phyloP scores from a whole-genome alignment of 2,113 vertebrate species.

The Vulpes ferrilata region DNA sequence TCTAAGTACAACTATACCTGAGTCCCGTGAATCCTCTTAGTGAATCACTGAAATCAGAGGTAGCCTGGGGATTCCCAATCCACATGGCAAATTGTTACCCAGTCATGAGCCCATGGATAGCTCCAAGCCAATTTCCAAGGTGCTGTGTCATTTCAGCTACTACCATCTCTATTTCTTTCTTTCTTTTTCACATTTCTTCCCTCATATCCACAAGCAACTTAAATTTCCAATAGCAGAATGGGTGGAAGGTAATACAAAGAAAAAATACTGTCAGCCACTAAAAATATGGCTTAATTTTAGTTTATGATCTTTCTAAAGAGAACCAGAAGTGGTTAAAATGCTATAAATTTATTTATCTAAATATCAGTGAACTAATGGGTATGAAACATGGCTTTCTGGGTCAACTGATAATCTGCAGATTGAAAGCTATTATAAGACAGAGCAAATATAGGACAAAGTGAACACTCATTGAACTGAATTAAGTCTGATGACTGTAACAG shows the following conservation, averaged over 20 bases:
- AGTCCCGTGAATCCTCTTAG: not conserved
- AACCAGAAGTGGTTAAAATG: not conserved
- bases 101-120: not conserved
- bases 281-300: not conserved
- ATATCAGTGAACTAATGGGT: not conserved
- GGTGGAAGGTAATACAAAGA: not conserved
- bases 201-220: not conserved
- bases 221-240: not conserved
- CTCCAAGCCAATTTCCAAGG: constrained; percentile 9
- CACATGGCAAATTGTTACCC: not conserved
- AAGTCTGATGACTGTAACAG: not conserved
- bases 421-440: not conserved
- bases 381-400: not conserved
- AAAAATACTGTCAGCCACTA: not conserved
- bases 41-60: not conserved
- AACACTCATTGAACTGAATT: not conserved
- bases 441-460: not conserved
- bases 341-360: not conserved
- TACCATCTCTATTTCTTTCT: not conserved
- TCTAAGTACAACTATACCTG: not conserved
- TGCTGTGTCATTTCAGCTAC: not conserved
- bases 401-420: not conserved
- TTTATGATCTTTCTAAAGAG: not conserved
- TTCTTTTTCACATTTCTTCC: not conserved
- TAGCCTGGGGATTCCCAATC: not conserved